phyloP scores from a whole-genome alignment of 2,113 vertebrate genomes.

The Callocephalon fimbriatum region DNA sequence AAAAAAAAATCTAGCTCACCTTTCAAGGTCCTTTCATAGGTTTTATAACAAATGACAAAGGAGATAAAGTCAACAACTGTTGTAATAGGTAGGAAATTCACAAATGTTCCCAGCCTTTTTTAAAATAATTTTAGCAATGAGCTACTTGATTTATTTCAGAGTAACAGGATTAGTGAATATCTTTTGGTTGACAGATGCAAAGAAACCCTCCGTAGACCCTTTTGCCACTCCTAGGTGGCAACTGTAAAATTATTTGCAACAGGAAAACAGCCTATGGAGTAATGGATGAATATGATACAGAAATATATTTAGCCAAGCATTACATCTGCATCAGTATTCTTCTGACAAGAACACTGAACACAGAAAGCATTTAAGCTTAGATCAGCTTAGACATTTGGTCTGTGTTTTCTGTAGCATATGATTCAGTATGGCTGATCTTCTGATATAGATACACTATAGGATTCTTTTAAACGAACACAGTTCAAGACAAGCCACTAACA shows the following conservation, averaged over 20 bases:
- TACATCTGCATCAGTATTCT: not conserved
- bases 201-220: not conserved
- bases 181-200: not conserved
- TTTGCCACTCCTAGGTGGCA: not conserved
- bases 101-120: not conserved
- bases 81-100: not conserved
- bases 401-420: not conserved
- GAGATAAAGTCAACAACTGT: not conserved
- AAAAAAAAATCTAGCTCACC: not conserved
- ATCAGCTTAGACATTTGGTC: not conserved
- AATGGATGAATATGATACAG: not conserved
- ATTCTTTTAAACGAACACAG: not conserved
- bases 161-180: not conserved
- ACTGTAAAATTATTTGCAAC: not conserved
- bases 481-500: not conserved
- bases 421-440: not conserved
- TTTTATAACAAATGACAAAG: conserved; percentile 10
- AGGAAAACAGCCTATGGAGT: not conserved
- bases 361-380: not conserved
- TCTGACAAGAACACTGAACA: not conserved
- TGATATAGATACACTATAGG: not conserved
- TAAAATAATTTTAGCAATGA: not conserved
- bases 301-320: not conserved
- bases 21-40: not conserved
- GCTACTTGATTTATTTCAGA: not conserved